phyloP scores from a whole-genome alignment of 2,888 invertebrate genomes.

The Spodoptera picta region DNA sequence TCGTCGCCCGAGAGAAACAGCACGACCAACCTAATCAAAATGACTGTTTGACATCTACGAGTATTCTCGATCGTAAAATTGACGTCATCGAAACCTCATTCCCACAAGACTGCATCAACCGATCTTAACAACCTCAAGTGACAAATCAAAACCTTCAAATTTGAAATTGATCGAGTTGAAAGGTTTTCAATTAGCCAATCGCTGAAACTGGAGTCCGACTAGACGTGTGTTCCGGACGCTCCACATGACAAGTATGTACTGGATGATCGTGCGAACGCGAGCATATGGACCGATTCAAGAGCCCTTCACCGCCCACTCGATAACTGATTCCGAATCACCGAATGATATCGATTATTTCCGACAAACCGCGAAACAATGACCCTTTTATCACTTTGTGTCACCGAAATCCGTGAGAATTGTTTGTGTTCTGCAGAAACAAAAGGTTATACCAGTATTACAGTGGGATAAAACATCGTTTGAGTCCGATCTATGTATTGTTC shows the following conservation, averaged over 20 bases:
- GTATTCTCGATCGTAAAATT: background rate
- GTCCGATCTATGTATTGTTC: conserved; percentile 8
- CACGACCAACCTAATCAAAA: background rate
- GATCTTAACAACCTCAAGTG: conserved; percentile 35
- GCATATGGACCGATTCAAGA: conserved; percentile 69
- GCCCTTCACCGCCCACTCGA: conserved; percentile 71
- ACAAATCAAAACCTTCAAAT: conserved; percentile 49
- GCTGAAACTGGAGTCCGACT: conserved; percentile 62
- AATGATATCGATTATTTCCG: conserved; percentile 73
- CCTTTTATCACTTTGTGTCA: conserved; percentile 62
- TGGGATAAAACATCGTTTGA: conserved; percentile 6
- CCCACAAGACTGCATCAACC: conserved; percentile 5
- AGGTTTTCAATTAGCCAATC: conserved; percentile 75
- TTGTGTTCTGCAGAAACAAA: conserved; percentile 19
- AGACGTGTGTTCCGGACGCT: conserved; percentile 70
- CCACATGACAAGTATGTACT: conserved; percentile 69
- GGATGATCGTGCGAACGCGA: conserved; percentile 68
- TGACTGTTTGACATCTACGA: background rate
- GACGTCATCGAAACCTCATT: background rate
- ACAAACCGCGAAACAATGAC: conserved; percentile 69
- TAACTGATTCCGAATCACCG: conserved; percentile 75
- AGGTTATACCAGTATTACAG: conserved; percentile 19
- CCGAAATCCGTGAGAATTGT: conserved; percentile 40
- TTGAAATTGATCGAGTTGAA: conserved; percentile 60
- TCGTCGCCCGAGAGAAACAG: no score